Evolutionary conservation across 2,113 vertebrate genomes (phyloP), one percentile per base, ranked within the genome.

Genomic region (Tachuris rubrigastra): DNA sequence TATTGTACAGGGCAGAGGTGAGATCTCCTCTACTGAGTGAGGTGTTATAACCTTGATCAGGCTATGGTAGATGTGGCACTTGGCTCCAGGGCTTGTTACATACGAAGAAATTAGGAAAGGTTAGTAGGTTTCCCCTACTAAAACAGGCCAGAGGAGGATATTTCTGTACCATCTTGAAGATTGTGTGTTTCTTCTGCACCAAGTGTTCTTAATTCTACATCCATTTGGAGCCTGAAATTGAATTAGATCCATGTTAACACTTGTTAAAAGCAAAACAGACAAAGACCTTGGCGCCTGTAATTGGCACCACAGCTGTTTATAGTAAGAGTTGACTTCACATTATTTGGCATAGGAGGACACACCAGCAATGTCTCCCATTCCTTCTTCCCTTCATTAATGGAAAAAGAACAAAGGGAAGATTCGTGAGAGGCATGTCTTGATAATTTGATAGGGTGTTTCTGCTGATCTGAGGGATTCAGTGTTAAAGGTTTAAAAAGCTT

Each of bases 171-270:
- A 55, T 92, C 42, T 42, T 90, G 39, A 69, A 93, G 35, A 80
- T 37, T 1, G 0, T 37, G 12, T 76, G 31, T 67, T 94, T 92
- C 28, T 92, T 58, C 58, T 89, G 56, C 65, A 81, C 68, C 65
- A 82, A 89, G 10, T 82, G 87, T 89, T 95, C 74, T 82, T 87
- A 72, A 96, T 95, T 94, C 95, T 85, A 44, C 37, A 37, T 68
- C 41, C 66, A 46, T 91, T 92, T 89, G n/a, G 33, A 93, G 62
- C 69, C 66, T 68, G 87, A 93, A 95, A 92, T 95, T 91, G 81
- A 87, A 94, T 92, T 88, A 81, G 47, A 86, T 92, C 69, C 56
- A 16, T 71, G 83, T 84, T 90, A 47, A 47, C 13, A 53, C 56
- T 95, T 81, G 71, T 59, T 91, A 86, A 85, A 93, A 87, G 20